Evolutionary conservation across 2,113 vertebrate genomes (phyloP), one percentile per base, ranked within the genome.

Genomic region (Grammomys dolichurus): DNA sequence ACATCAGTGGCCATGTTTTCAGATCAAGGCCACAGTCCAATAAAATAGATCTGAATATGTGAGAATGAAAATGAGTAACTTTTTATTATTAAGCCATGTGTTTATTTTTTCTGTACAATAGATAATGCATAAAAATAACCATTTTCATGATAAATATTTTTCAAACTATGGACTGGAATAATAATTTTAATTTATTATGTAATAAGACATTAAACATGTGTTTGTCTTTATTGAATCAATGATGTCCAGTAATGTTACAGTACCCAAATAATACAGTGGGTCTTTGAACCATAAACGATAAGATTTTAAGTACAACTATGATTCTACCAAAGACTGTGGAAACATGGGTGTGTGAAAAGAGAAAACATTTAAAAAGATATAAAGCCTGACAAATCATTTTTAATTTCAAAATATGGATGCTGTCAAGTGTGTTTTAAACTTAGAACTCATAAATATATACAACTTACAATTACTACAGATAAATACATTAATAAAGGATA

Each of bases 301-400:
- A 65, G 10, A 94, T 87, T 89, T 89, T 13, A 91, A 92, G 70
- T 24, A 63, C 16, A 91, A 86, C 54, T 77, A 89, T 51, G 17
- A 9, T 51, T 63, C 22, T 63, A 63, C 7, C 60, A 63, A 63
- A 63, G 19, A 88, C 65, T 12, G 73, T 73, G 31, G 84, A 19
- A 94, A 81, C 6, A 67, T 72, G 14, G 0, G 8, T 81, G 73
- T 54, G 17, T 33, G 54, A 28, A 72, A 70, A 60, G 17, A 86
- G 36, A n/a, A 80, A 63, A 63, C 24, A 28, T 60, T 90, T 73
- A 31, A 56, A 92, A 92, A 11, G 91, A 76, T 58, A 7, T n/a
- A 90, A 89, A 89, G 31, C 46, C 14, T 60, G 89, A 84, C 12
- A 17, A 51, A n/a, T 56, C 46, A 58, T 73, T 89, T 89, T 84